Base-by-base conservation (phyloP, 1,140 invertebrate genomes). In the Atopsyche davidsoni region DNA sequence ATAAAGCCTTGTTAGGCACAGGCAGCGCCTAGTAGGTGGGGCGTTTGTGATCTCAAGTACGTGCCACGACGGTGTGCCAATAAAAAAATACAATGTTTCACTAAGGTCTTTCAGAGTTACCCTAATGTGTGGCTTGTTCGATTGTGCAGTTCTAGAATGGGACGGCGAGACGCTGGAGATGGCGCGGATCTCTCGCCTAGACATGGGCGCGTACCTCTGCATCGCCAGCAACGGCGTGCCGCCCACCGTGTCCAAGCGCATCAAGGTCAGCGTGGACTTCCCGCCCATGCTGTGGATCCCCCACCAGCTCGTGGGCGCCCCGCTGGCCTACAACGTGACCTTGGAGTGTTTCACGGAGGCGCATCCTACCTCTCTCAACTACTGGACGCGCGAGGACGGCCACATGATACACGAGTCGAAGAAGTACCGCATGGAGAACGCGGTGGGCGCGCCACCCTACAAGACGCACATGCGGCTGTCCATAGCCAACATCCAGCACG, bases 251-350 rank as follows among this genome's bases (percentile, higher is more conserved):
- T 91, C 87, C 67, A 92, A 93, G 69, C 78, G 88, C 64, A 91
- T 95, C 60, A 90, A 91, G 80, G 86, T 95, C 62, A 91, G 88
- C 72, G 90, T 95, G 31, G 89, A 93, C 67, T 95, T 93, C 74
- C 86, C 89, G 4, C 90, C 90, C 6, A 88, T 89, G 85, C 69
- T 92, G 39, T 88, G 81, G 85, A 91, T 94, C 61, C 89, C 89
- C 1, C 89, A 92, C 70, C 90, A 93, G 67, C 73, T 93, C 53
- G 87, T 94, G 17, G 87, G 89, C 11, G 85, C 85, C 28, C 86
- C 86, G 2, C 70, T 85, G 36, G 85, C 83, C 28, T 87, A 83
- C 61, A 83, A 85, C 35, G 86, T 92, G 6, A 89, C 85, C 1
- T 68, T 95, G 35, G 89, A 92, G 68, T 94, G 91, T 67, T 83